These are phyloP conservation scores for Cybosia mesomella DNA, from an alignment of 2,888 invertebrate genomes.

Conservation along the genomic window DNA sequence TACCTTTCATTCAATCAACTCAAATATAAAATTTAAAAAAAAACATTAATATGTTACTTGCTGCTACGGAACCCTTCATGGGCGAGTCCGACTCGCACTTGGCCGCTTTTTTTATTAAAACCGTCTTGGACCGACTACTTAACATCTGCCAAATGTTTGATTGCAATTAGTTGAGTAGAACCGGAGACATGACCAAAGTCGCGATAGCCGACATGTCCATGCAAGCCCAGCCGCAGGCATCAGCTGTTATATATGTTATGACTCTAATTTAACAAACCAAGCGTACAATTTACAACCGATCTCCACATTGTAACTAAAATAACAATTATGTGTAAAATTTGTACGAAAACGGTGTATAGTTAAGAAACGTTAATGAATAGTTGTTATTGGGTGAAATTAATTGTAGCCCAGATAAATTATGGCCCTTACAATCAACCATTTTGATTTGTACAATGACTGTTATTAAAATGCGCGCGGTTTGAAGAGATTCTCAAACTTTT, in stretches of 20 bases:
- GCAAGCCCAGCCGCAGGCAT: neutral
- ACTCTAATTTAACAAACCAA: constrained; percentile 19
- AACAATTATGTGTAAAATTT: constrained; percentile 41
- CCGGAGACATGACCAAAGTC: too few relatives aligned
- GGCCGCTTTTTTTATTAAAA: too few relatives aligned
- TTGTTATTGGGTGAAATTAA: constrained; percentile 76
- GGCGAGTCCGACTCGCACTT: too few relatives aligned
- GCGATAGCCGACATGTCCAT: too few relatives aligned
- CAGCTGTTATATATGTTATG: neutral
- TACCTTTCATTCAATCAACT: too few relatives aligned
- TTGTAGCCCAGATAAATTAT: constrained; percentile 73
- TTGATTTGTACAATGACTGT: constrained; percentile 72
- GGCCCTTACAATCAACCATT: constrained; percentile 67
- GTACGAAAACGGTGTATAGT: constrained; percentile 54
- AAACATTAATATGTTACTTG: too few relatives aligned
- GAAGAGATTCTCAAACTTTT: constrained; percentile 39
- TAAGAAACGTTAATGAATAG: constrained; percentile 74
- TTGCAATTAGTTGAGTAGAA: too few relatives aligned
- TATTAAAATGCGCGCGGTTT: constrained; percentile 60
- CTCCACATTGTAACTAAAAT: constrained; percentile 41
- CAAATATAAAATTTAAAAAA: too few relatives aligned
- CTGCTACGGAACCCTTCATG: too few relatives aligned
- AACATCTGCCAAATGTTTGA: too few relatives aligned
- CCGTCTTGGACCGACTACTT: too few relatives aligned
- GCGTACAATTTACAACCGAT: constrained; percentile 18